Conservation (phyloP, 2,113 vertebrate species). For the Tachycineta bicolor region DNA sequence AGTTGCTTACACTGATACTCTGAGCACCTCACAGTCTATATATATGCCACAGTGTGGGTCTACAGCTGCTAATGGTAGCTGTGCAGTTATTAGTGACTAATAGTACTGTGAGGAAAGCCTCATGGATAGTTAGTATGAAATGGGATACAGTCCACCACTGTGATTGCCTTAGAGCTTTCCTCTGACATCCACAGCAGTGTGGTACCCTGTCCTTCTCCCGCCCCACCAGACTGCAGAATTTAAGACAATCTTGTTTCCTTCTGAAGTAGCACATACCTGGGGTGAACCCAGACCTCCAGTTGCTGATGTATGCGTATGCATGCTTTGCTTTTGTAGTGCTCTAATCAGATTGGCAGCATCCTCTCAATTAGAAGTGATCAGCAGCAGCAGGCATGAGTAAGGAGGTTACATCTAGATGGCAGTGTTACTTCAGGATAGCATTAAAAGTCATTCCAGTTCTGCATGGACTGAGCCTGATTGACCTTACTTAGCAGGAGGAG, state of each 20-base stretch:
- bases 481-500: not conserved
- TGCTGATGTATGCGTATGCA: rapidly evolving
- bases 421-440: constrained; percentile 17
- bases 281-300: not conserved
- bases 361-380: not conserved
- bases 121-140: not conserved
- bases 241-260: not conserved
- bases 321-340: not conserved
- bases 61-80: not conserved
- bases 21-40: not conserved
- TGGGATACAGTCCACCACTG: rapidly evolving
- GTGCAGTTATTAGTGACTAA: rapidly evolving
- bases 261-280: not conserved
- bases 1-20: not conserved
- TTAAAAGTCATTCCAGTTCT: not conserved
- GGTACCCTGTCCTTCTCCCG: not conserved
- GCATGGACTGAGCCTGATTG: not conserved
- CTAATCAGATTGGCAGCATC: not conserved
- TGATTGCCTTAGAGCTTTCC: not conserved
- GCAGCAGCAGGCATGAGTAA: not conserved
- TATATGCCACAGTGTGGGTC: not conserved
- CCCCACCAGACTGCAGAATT: not conserved
- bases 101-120: not conserved
- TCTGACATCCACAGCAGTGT: not conserved
- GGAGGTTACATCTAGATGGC: constrained; percentile 28